Evolutionary conservation across 2,888 invertebrate genomes (phyloP).

Genomic region (Glyphotaelius pellucidus): DNA sequence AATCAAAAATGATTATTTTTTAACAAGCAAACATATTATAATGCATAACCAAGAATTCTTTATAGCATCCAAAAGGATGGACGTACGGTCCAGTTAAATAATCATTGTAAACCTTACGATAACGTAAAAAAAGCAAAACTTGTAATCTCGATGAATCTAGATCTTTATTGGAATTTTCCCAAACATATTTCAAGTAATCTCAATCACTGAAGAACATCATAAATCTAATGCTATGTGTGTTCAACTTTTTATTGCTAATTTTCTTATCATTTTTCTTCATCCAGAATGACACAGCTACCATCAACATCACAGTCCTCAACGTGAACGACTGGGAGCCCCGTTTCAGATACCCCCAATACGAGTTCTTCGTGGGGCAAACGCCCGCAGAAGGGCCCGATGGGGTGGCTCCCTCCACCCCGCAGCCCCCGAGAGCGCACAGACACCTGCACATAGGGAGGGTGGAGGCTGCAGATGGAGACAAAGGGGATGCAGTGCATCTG

Average conservation of each 20-base stretch:
- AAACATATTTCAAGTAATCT: no score
- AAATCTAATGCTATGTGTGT: no score
- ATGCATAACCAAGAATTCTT: no score
- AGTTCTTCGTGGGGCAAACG: slow-evolving; percentile 79
- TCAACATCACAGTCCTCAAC: slow-evolving; percentile 89
- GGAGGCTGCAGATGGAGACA: slow-evolving; percentile 93
- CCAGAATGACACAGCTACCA: slow-evolving; percentile 90
- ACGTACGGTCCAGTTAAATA: no score
- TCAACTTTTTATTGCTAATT: not conserved
- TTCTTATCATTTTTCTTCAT: slow-evolving; percentile 59
- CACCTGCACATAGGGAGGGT: slow-evolving; percentile 79
- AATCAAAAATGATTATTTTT: no score
- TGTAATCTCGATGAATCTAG: no score
- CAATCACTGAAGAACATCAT: no score
- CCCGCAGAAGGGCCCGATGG: slow-evolving; percentile 61
- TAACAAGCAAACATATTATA: no score
- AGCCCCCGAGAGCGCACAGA: not conserved
- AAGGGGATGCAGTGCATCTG: slow-evolving; percentile 85
- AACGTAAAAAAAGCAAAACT: no score
- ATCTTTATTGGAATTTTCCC: no score
- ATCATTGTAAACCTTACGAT: no score
- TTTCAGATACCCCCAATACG: slow-evolving; percentile 92
- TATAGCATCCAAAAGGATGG: no score
- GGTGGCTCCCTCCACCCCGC: not conserved
- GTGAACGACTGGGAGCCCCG: slow-evolving; percentile 97